Evolutionary conservation across 2,797 vertebrate species (phyloP).

Genomic region (Coracias cyanogaster): DNA sequence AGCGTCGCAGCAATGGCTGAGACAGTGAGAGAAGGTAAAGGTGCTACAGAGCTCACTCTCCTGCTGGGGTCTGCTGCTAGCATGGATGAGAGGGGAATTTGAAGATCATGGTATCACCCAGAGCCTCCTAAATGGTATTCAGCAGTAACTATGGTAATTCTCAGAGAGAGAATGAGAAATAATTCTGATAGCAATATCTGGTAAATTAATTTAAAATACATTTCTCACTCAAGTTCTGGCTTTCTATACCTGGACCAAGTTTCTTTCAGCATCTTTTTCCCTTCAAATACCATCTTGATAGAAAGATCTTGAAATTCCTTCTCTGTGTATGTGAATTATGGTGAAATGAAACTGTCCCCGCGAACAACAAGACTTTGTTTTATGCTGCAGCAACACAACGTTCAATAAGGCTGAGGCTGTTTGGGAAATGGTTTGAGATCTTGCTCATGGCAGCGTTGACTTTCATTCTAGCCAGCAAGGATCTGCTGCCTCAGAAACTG

Average conservation of each 20-base stretch:
- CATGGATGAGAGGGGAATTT: not conserved
- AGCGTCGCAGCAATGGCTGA: not conserved
- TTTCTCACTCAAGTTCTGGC: not conserved
- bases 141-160: not conserved
- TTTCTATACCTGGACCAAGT: not conserved
- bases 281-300: not conserved
- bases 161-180: not conserved
- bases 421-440: not conserved
- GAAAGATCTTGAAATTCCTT: not conserved
- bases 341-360: not conserved
- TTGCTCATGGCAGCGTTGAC: not conserved
- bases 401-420: not conserved
- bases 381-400: not conserved
- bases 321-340: not conserved
- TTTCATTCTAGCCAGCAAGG: not conserved
- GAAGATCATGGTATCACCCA: not conserved
- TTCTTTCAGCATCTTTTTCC: not conserved
- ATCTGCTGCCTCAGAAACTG: not conserved
- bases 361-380: not conserved
- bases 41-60: not conserved
- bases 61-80: not conserved
- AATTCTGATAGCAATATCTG: not conserved
- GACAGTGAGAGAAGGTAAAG: not conserved
- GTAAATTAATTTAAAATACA: not conserved
- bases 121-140: not conserved